Percentiles rank a stretch among this genome's conserved stretches.
Evolutionary conservation across 2,113 vertebrate species (phyloP).

Genomic region (human (Homo sapiens)): GRCh38 chr11:46648001-46648500

Average conservation of each 20-base stretch:
- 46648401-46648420: background rate
- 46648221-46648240: too few relatives aligned
- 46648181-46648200: too few relatives aligned
- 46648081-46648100: background rate
- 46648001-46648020: background rate
- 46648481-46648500: background rate
- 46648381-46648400: background rate
- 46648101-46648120: background rate
- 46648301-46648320: too few relatives aligned
- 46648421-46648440: background rate
- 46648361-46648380: background rate
- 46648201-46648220: too few relatives aligned
- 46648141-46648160: too few relatives aligned
- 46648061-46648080: background rate
- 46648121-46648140: too few relatives aligned
- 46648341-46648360: background rate
- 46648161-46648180: too few relatives aligned
- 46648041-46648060: background rate
- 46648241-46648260: too few relatives aligned
- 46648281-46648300: too few relatives aligned
- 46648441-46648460: background rate
- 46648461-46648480: too few relatives aligned
- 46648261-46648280: too few relatives aligned
- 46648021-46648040: constrained; percentile 1
- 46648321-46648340: background rate